Conservation (phyloP, 2,888 invertebrate species). For the Chironomus tentans region DNA sequence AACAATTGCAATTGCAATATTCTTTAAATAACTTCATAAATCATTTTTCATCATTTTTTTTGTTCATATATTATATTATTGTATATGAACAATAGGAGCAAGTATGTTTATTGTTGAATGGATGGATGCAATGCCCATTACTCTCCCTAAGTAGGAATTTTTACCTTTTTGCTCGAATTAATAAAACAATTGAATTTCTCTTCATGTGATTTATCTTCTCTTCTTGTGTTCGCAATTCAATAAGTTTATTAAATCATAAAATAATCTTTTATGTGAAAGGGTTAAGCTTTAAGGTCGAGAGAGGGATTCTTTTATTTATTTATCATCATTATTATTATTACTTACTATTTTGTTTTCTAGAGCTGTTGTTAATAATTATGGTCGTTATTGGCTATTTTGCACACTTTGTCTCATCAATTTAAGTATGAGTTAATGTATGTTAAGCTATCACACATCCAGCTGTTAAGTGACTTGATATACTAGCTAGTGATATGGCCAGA, state of each 20-base stretch:
- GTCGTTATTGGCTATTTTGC: too few species aligned
- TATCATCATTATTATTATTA: neutral
- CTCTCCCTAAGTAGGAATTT: neutral
- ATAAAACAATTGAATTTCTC: constrained; percentile 20
- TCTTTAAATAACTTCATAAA: constrained; percentile 24
- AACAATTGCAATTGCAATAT: neutral
- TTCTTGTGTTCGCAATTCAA: constrained; percentile 5
- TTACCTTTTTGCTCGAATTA: neutral
- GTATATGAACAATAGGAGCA: neutral
- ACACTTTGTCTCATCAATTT: too few species aligned
- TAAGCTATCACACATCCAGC: too few species aligned
- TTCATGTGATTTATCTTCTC: constrained; percentile 3
- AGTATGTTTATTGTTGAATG: neutral
- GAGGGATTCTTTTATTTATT: neutral
- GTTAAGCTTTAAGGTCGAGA: neutral
- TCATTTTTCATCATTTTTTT: constrained; percentile 5
- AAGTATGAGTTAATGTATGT: too few species aligned
- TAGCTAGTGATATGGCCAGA: too few species aligned
- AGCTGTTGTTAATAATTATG: too few species aligned
- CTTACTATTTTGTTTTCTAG: too few species aligned
- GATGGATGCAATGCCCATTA: neutral
- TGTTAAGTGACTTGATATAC: too few species aligned
- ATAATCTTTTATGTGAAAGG: neutral
- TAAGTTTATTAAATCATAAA: constrained; percentile 16
- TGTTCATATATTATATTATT: neutral